Evolutionary conservation across 2,888 invertebrate genomes (phyloP), one percentile per base, ranked within the genome.

Genomic region (Poecilobothrus nobilitatus): DNA sequence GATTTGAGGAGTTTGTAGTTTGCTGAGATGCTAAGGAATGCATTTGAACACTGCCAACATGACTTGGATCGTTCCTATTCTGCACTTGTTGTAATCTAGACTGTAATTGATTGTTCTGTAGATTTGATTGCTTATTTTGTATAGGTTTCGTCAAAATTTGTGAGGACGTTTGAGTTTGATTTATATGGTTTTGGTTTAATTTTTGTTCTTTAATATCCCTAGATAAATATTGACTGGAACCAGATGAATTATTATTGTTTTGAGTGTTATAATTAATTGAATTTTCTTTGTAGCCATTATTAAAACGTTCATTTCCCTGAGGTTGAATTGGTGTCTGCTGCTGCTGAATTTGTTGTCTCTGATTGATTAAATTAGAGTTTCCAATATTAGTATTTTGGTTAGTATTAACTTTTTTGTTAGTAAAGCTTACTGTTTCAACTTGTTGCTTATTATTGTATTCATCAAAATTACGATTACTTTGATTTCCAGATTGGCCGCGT

Each of bases 31-130:
- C 80, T 66, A 81, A 69, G n/a, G 81, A 76, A 68, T 81, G 80
- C 80, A 81, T 81, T 75, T 81, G 81, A 2, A 81, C 78, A 67
- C 80, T 81, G n/a, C 81, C 81, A 9, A 81, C 81, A 70, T 81
- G 81, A 71, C 79, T 80, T 18, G 81, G 80, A 72, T 81, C 81
- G 70, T 81, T 81, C 4, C 80, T 78, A 68, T 79, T 78, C 71
- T 80, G 80, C 22, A 79, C 79, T 70, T 79, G 80, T 66, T 80
- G 80, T 71, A 80, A 72, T 18, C 80, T 76, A 70, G 79, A 78
- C n/a, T 80, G 78, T 9, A 80, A 65, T 27, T 61, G 20, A 41
- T 73, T 70, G 63, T 67, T 68, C 10, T 69, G 70, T 27, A 70
- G 68, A 34, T 74, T 72, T 37, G 66, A 69, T 53, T n/a, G 69